phyloP scores from a whole-genome alignment of 2,797 vertebrate species.

The Alosa sapidissima region DNA sequence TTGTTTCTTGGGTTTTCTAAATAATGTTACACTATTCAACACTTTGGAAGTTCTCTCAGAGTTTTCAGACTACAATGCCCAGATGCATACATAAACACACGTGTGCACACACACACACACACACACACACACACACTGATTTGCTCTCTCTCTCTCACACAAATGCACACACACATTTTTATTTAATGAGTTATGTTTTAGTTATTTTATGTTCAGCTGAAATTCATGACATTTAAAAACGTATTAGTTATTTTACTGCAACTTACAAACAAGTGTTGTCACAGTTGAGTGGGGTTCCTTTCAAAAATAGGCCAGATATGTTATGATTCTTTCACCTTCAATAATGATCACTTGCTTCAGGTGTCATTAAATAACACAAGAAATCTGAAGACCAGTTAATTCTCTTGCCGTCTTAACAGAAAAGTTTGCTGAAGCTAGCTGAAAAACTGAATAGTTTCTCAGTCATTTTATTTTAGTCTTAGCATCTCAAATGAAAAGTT shows the following conservation, averaged over 20 bases:
- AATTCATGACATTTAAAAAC: not conserved
- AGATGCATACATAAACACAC: not conserved
- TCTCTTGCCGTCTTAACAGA: not conserved
- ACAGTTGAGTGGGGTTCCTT: not conserved
- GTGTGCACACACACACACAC: not conserved
- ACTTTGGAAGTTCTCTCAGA: not conserved
- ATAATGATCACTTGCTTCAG: not conserved
- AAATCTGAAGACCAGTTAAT: not conserved
- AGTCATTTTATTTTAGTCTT: not conserved
- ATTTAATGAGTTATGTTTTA: not conserved
- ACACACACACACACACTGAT: not conserved
- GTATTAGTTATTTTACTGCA: not conserved
- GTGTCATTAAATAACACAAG: not conserved
- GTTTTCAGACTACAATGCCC: not conserved
- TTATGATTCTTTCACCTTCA: not conserved
- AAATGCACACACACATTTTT: not conserved
- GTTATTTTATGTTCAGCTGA: not conserved
- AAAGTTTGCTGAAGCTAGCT: not conserved
- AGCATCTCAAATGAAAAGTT: not conserved
- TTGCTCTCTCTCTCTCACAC: not conserved
- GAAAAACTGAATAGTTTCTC: not conserved
- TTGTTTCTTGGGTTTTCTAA: conserved; percentile 4
- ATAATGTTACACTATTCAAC: not conserved
- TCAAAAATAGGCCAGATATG: not conserved
- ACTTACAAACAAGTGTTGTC: not conserved